Base-by-base conservation (phyloP, 1,140 invertebrate genomes). In the Psix sp. region DNA sequence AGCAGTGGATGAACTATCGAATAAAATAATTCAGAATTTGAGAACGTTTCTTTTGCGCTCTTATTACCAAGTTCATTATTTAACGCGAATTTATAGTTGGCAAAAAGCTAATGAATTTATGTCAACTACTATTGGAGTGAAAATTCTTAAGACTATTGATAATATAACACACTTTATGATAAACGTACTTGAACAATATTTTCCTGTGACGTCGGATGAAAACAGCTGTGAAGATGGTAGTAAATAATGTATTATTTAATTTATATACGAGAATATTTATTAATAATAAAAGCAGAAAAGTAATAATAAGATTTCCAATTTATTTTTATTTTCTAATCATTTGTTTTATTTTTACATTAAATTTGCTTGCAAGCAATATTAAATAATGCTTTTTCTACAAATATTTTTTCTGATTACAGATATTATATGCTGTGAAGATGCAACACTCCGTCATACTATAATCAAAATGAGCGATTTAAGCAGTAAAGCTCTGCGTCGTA, bases 91-190 rank as follows among this genome's bases (percentile, higher is more conserved):
- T 43, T 84, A 82, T 29, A 83, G 83, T 65, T 82, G 81, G 82
- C 77, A 79, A 67, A 77, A 83, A 51, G 81, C 80, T n/a, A 81
- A 83, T 21, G 78, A 60, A 75, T 76, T 83, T 3, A 84, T 84
- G 83, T 84, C 82, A 2, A 84, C 82, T 14, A 77, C 79, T 45
- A 81, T 76, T 6, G 83, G 82, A 45, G 79, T 83, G 15, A 83
- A 75, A 71, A 84, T 84, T 62, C 54, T 84, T 26, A 75, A 80
- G 52, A 82, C 77, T 20, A 76, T 84, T 2, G 81, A 84, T 18
- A 82, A 76, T 43, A 83, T 78, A 0, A 82, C 80, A 5, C 68
- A 79, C 46, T 62, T 80, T 9, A 80, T 79, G 21, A 78, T 82
- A 66, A 16, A 80, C 16, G 78, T 82, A 74, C 43, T 84, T 5